Evolutionary conservation across 2,797 vertebrate species (phyloP).

Genomic region (Numenius phaeopus): DNA sequence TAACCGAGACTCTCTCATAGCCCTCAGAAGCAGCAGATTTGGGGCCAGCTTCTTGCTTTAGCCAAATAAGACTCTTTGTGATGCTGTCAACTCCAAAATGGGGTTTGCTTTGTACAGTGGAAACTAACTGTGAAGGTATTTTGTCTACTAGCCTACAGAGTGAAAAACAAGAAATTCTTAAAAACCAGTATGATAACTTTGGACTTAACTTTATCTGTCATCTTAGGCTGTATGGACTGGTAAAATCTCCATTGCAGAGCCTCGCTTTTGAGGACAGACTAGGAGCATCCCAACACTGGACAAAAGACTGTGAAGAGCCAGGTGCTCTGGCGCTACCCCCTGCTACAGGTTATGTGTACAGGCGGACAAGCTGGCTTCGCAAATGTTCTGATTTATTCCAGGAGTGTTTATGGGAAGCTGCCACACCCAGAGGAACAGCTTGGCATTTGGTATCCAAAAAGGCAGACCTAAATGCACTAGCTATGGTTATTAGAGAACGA

Average conservation of each 20-base stretch:
- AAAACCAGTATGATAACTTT: neutral
- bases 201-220: neutral
- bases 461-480: neutral
- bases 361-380: neutral
- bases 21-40: neutral
- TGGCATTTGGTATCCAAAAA: neutral
- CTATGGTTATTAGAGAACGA: neutral
- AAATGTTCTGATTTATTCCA: neutral
- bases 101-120: neutral
- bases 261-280: rapidly evolving
- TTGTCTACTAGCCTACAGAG: neutral
- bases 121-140: neutral
- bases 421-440: neutral
- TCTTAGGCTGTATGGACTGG: neutral
- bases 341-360: neutral
- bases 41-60: neutral
- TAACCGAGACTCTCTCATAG: neutral
- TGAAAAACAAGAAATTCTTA: neutral
- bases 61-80: neutral
- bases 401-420: neutral
- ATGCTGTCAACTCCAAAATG: rapidly evolving
- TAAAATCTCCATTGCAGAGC: neutral
- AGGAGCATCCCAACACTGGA: neutral
- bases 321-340: neutral
- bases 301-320: neutral